A percentile compares a stretch with the other conserved stretches of the same genome.
Conservation (phyloP, 2,888 invertebrate species). For the Hipparchia semele region DNA sequence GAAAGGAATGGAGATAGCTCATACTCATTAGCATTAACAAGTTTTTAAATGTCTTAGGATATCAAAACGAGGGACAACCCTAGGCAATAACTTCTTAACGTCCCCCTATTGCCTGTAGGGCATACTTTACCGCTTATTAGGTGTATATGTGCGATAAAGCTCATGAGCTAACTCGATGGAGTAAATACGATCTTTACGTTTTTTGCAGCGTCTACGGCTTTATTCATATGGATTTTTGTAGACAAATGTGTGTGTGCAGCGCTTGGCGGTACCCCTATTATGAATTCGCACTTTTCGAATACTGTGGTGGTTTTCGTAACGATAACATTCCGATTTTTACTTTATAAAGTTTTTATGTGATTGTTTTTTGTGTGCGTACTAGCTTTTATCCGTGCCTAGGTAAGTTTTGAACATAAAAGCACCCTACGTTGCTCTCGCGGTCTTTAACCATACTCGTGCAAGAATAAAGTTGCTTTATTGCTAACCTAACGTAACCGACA, state of each 20-base stretch:
- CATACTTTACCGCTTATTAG: slow-evolving; percentile 25
- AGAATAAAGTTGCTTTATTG: too few species aligned
- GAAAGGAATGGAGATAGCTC: too few species aligned
- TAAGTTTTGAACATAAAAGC: too few species aligned
- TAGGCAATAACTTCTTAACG: slow-evolving; percentile 19
- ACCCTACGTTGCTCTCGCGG: too few species aligned
- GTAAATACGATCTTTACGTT: slow-evolving; percentile 10
- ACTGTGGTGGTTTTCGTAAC: background rate
- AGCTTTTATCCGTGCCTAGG: background rate
- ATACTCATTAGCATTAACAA: too few species aligned
- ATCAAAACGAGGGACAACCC: slow-evolving; percentile 5
- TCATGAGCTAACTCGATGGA: slow-evolving; percentile 15
- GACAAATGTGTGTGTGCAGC: background rate
- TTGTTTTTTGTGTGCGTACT: background rate
- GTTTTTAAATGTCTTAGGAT: background rate
- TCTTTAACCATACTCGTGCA: too few species aligned
- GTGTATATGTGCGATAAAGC: slow-evolving; percentile 14
- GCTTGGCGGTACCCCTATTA: too few species aligned
- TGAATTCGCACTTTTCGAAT: background rate
- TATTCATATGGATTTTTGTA: background rate
- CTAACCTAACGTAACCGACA: too few species aligned
- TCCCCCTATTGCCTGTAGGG: slow-evolving; percentile 20
- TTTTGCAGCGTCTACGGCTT: background rate
- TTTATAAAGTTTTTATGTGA: background rate
- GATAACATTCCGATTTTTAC: too few species aligned